Evolutionary conservation across 2,888 invertebrate genomes (phyloP), one percentile per base, ranked within the genome.

Genomic region (Toxonevra muliebris): DNA sequence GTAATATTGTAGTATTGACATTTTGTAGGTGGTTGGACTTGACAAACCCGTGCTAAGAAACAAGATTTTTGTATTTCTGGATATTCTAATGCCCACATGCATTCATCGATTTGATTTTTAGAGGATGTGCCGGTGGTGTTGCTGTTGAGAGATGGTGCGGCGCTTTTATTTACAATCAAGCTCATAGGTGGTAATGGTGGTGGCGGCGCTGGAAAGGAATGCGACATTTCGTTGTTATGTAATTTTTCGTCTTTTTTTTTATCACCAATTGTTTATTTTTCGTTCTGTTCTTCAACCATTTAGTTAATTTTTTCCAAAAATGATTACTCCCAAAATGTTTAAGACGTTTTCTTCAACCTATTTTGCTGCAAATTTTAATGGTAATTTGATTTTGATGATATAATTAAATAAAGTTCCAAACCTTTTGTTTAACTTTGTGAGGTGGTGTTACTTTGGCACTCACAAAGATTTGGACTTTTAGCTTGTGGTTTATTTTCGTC

Each of bases 51-150:
- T 73, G 87, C 87, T 70, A 88, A 84, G 65, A 85, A 86, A 76
- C 91, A 91, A 0, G 89, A 87, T 79, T 88, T 88, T 74, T 87
- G 86, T 5, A 91, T 67, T 68, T 90, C 88, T 1, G 88, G 88
- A 75, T 88, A 84, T 2, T 86, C 80, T 52, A 83, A 72, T 0
- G 90, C 88, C 91, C 91, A 91, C 54, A 83, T 76, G 77, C 89
- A 90, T 71, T 87, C 84, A 65, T 83, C 78, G 8, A 74, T 42
- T 9, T 19, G 57, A 40, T 52, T 15, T 43, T 60, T 48, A 45
- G 5, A 17, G 41, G 50, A 11, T 10, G 48, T 20, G 17, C 41
- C 12, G 54, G 41, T 62, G 57, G 55, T 42, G 50, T 43, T n/a
- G 60, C 50, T 42, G 64, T 59, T 8, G 65, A 19, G 5, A 5